Evolutionary conservation across 2,888 invertebrate species (phyloP).

Genomic region (Therioaphis trifolii): DNA sequence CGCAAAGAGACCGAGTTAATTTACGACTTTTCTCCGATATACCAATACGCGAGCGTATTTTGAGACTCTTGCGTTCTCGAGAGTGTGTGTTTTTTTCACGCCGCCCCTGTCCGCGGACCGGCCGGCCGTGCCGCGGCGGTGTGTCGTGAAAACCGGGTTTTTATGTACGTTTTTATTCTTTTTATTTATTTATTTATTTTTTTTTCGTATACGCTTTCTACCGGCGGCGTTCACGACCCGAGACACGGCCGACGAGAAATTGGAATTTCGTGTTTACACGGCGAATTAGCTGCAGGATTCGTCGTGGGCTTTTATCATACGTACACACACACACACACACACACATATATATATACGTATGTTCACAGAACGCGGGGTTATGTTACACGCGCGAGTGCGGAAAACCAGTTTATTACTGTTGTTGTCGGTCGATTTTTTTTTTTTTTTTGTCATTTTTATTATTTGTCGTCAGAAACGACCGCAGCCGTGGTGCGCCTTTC

Average conservation of each 20-base stretch:
- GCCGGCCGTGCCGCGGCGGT: background rate
- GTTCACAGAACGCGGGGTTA: no score
- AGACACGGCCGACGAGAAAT: conserved; percentile 40
- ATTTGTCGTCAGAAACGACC: background rate
- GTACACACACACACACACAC: no score
- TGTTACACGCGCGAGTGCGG: no score
- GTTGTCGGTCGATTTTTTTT: no score
- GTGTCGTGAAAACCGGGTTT: conserved; percentile 40
- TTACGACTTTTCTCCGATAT: conserved; percentile 20
- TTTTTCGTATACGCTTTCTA: conserved; percentile 51
- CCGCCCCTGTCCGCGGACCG: background rate
- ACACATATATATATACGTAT: no score
- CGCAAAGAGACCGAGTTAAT: conserved; percentile 10
- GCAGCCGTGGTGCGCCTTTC: background rate
- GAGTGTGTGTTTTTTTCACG: background rate
- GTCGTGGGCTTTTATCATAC: conserved; percentile 33
- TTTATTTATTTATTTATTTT: no score
- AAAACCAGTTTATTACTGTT: conserved; percentile 46
- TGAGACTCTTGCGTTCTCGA: background rate
- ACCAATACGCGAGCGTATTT: conserved; percentile 19
- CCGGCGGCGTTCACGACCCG: conserved; percentile 41
- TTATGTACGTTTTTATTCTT: background rate
- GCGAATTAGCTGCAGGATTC: conserved; percentile 23
- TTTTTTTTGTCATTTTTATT: no score
- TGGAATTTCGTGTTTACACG: conserved; percentile 54